These are phyloP conservation scores for Cryptops parisi DNA, from an alignment of 2,888 invertebrate species.

Conservation along the genomic window DNA sequence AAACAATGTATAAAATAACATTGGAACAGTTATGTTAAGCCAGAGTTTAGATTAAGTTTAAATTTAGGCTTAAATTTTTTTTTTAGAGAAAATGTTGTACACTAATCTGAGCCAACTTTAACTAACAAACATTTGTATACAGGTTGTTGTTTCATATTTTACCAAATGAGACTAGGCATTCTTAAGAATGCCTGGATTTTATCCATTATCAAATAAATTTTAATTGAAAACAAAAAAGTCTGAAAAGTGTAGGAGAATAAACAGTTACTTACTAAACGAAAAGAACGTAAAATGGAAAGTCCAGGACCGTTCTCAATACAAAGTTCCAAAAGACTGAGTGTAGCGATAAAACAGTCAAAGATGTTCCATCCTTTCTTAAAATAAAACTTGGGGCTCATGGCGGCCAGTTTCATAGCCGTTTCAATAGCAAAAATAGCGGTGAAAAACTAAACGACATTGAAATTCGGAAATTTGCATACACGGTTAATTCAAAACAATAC, in stretches of 20 bases:
- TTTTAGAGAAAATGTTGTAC: no score
- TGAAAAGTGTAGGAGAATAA: neutral
- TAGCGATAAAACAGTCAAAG: constrained; percentile 96
- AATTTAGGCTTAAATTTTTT: no score
- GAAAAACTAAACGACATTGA: constrained; percentile 59
- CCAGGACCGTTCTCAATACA: constrained; percentile 88
- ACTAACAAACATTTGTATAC: no score
- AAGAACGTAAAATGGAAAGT: constrained; percentile 89
- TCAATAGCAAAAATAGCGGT: constrained; percentile 94
- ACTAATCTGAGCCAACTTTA: no score
- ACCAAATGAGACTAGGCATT: no score
- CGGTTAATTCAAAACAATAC: neutral
- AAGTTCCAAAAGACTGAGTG: constrained; percentile 83
- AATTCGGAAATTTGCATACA: neutral
- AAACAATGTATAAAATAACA: no score
- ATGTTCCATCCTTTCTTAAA: constrained; percentile 99
- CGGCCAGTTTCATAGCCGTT: constrained; percentile 83
- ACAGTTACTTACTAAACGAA: constrained; percentile 71
- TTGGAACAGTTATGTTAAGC: no score
- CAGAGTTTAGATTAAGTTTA: no score
- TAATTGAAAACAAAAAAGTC: no score
- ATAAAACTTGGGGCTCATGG: constrained; percentile 93
- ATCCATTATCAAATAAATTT: no score
- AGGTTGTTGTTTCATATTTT: no score
- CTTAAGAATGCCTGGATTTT: no score